These are phyloP conservation scores for Alcis repandata DNA, from an alignment of 2,888 invertebrate species.

Conservation along the genomic window DNA sequence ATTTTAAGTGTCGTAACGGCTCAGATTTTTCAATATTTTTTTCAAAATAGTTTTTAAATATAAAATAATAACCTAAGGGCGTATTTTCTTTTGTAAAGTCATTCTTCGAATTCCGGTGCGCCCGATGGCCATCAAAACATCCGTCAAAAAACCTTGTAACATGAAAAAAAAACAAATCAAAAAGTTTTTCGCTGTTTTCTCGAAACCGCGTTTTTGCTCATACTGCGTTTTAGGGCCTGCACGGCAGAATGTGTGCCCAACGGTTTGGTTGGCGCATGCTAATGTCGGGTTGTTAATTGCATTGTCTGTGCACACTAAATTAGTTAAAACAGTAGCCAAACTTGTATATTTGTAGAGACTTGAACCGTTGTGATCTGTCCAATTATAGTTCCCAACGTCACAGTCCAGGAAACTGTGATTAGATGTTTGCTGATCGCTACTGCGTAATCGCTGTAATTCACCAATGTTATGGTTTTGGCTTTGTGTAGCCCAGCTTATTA, in stretches of 20 bases:
- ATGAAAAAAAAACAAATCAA: too few relatives aligned
- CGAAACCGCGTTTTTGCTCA: too few relatives aligned
- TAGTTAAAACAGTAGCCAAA: constrained; percentile 9
- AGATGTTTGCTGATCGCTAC: not conserved
- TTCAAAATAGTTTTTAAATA: too few relatives aligned
- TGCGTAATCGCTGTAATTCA: not conserved
- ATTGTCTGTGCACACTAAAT: constrained; percentile 12
- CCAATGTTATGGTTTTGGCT: not conserved
- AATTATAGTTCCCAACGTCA: not conserved
- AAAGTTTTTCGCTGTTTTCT: too few relatives aligned
- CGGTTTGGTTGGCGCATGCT: constrained; percentile 49
- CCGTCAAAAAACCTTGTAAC: too few relatives aligned
- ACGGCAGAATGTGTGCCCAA: constrained; percentile 54
- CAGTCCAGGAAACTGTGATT: not conserved
- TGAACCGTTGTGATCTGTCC: not conserved
- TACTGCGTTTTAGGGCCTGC: too few relatives aligned
- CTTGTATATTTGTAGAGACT: not conserved
- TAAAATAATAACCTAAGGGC: too few relatives aligned
- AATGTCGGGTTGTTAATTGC: constrained; percentile 52
- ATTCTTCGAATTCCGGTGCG: too few relatives aligned
- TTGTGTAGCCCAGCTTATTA: not conserved
- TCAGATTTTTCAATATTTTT: too few relatives aligned
- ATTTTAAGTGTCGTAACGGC: too few relatives aligned
- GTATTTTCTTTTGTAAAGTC: too few relatives aligned
- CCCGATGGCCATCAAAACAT: too few relatives aligned